phyloP scores from a whole-genome alignment of 2,797 vertebrate species.

The Bovichtus diacanthus region DNA sequence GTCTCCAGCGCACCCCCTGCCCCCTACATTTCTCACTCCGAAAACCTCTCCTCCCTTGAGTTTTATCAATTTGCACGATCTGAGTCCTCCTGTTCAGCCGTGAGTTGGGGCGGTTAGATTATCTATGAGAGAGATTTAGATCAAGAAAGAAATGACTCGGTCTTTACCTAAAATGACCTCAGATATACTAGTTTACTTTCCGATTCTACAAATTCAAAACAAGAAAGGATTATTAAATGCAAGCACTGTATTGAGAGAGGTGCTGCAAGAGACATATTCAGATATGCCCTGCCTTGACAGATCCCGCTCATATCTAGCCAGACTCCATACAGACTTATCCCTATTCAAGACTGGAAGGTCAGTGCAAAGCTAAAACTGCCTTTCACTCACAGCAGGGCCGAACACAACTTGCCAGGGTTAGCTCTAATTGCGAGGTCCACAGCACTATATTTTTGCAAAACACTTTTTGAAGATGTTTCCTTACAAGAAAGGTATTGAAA shows the following conservation, averaged over 20 bases:
- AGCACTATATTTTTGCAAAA: conserved; percentile 51
- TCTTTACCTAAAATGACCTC: conserved; percentile 58
- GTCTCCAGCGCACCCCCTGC: conserved; percentile 66
- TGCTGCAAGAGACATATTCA: conserved; percentile 34
- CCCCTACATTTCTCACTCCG: conserved; percentile 65
- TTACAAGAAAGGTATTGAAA: conserved; percentile 45
- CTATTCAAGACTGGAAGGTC: conserved; percentile 62
- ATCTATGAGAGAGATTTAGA: conserved; percentile 61
- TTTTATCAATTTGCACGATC: conserved; percentile 80
- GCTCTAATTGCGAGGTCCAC: conserved; percentile 60
- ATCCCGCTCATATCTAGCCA: conserved; percentile 45
- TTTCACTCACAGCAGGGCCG: conserved; percentile 51
- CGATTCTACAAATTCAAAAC: conserved; percentile 55
- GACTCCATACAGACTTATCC: conserved; percentile 53
- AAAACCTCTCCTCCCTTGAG: conserved; percentile 63
- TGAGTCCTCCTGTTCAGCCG: conserved; percentile 57
- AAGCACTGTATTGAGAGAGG: conserved; percentile 1
- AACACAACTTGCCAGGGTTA: conserved; percentile 48
- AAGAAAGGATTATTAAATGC: conserved; percentile 27
- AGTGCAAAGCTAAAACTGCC: conserved; percentile 53
- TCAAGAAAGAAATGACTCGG: conserved; percentile 63
- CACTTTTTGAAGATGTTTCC: conserved; percentile 52
- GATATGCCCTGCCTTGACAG: conserved; percentile 45
- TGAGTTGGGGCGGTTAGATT: conserved; percentile 61
- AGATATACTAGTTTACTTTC: conserved; percentile 58